phyloP scores from a whole-genome alignment of 2,797 vertebrate species.

The Geotrypetes seraphini region DNA sequence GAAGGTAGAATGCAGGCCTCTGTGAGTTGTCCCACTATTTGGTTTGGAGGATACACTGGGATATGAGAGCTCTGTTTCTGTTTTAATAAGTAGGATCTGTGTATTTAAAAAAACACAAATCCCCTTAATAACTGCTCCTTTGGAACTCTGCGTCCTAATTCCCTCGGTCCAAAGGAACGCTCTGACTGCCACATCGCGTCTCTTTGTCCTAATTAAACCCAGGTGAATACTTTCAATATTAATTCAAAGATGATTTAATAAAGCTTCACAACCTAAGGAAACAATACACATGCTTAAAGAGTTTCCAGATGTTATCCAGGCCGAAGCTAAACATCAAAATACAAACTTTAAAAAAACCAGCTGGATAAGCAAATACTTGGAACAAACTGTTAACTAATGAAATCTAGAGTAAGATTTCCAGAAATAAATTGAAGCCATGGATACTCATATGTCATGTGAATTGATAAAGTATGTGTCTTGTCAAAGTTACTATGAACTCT shows the following conservation, averaged over 20 bases:
- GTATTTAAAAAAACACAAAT: slow-evolving; percentile 15
- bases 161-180: slow-evolving; percentile 25
- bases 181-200: slow-evolving; percentile 59
- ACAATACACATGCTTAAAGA: slow-evolving; percentile 52
- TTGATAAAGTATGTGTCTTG: slow-evolving; percentile 58
- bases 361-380: slow-evolving; percentile 50
- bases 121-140: slow-evolving; percentile 16
- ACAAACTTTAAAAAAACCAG: slow-evolving; percentile 42
- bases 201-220: slow-evolving; percentile 61
- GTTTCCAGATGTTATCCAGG: slow-evolving; percentile 59
- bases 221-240: slow-evolving; percentile 55
- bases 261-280: slow-evolving; percentile 56
- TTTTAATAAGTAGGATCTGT: slow-evolving; percentile 15
- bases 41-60: slow-evolving; percentile 20
- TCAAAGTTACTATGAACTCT: slow-evolving; percentile 58
- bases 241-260: slow-evolving; percentile 47
- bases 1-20: slow-evolving; percentile 24
- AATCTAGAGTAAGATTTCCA: slow-evolving; percentile 54
- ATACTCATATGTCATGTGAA: slow-evolving; percentile 46
- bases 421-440: slow-evolving; percentile 78
- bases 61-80: neutral
- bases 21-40: slow-evolving; percentile 23
- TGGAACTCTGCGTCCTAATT: slow-evolving; percentile 38
- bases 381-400: slow-evolving; percentile 65
- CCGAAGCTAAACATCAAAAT: slow-evolving; percentile 61